Percentiles rank a stretch among this genome's conserved stretches.
Evolutionary conservation across 2,888 invertebrate species (phyloP).

Genomic region (Julus scanicus): DNA sequence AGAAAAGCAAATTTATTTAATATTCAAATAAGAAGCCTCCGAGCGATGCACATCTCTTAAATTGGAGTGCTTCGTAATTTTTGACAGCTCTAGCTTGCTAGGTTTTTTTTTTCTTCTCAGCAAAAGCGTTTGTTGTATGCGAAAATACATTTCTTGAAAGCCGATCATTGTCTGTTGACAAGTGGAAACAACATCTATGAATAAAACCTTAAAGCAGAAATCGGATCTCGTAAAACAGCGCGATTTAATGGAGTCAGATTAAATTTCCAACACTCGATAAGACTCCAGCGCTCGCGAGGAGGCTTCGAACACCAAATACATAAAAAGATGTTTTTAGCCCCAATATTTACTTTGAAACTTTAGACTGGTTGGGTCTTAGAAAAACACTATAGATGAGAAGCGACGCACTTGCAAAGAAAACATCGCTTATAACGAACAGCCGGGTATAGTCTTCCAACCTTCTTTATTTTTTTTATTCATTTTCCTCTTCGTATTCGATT

Average conservation of each 20-base stretch:
- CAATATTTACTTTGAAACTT: conserved; percentile 47
- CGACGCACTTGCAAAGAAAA: conserved; percentile 15
- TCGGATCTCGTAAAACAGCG: conserved; percentile 47
- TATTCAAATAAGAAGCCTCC: conserved; percentile 30
- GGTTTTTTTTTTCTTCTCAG: neutral
- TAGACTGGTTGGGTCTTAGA: conserved; percentile 17
- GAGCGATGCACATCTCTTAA: neutral
- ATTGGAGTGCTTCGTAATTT: conserved; percentile 50
- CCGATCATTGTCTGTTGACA: conserved; percentile 47
- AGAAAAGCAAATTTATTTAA: conserved; percentile 46
- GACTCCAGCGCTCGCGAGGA: neutral
- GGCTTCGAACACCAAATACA: neutral
- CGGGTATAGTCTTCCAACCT: neutral
- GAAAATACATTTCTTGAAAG: conserved; percentile 37
- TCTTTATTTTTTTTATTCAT: neutral
- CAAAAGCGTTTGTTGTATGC: neutral
- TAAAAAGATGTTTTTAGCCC: conserved; percentile 44
- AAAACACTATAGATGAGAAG: conserved; percentile 46
- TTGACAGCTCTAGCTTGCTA: conserved; percentile 1
- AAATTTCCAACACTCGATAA: conserved; percentile 48
- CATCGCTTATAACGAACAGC: conserved; percentile 1
- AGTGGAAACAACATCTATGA: conserved; percentile 48
- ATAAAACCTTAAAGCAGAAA: conserved; percentile 47
- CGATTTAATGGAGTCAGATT: conserved; percentile 50
- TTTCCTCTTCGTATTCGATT: conserved; percentile 8